A percentile compares a stretch with the other conserved stretches of the same genome.
phyloP scores from a whole-genome alignment of 2,888 invertebrate genomes.

The Lithosia quadra region DNA sequence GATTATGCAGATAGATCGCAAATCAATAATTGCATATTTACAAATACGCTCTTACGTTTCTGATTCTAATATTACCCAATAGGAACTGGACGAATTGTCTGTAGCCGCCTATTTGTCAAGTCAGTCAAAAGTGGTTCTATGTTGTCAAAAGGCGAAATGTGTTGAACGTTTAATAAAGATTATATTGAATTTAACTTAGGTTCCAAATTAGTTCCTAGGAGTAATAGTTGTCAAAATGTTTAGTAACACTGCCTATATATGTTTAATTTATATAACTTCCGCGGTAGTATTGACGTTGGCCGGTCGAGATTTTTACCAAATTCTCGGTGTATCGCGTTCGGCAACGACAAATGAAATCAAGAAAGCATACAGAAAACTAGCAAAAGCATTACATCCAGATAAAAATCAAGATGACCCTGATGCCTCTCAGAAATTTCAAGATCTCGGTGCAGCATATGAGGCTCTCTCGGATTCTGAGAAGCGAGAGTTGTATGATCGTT shows the following conservation, averaged over 20 bases:
- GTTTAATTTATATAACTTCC: slow-evolving; percentile 75
- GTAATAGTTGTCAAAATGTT: slow-evolving; percentile 70
- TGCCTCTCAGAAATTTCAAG: slow-evolving; percentile 97
- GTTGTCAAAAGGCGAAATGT: slow-evolving; percentile 75
- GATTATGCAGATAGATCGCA: fast-evolving
- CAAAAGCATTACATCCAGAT: slow-evolving; percentile 99
- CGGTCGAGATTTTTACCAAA: slow-evolving; percentile 97
- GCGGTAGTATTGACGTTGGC: slow-evolving; percentile 81
- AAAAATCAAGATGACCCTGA: slow-evolving; percentile 98
- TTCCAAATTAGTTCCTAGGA: slow-evolving; percentile 67
- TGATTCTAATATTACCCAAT: slow-evolving; percentile 63
- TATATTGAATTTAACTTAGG: slow-evolving; percentile 56
- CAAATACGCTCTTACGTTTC: slow-evolving; percentile 15
- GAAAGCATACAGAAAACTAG: slow-evolving; percentile 97
- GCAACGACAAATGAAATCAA: slow-evolving; percentile 98
- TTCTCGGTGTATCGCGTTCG: slow-evolving; percentile 93
- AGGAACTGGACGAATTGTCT: slow-evolving; percentile 77
- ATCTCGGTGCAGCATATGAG: slow-evolving; percentile 98
- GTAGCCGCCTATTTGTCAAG: slow-evolving; percentile 67
- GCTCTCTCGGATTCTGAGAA: slow-evolving; percentile 97
- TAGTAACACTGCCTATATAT: slow-evolving; percentile 71
- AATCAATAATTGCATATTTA: slow-evolving; percentile 1
- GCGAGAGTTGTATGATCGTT: slow-evolving; percentile 96
- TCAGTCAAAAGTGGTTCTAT: slow-evolving; percentile 62
- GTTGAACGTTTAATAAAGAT: slow-evolving; percentile 57